Evolutionary conservation across 2,797 vertebrate species (phyloP), one percentile per base, ranked within the genome.

Genomic region (Heterohyrax brucei): DNA sequence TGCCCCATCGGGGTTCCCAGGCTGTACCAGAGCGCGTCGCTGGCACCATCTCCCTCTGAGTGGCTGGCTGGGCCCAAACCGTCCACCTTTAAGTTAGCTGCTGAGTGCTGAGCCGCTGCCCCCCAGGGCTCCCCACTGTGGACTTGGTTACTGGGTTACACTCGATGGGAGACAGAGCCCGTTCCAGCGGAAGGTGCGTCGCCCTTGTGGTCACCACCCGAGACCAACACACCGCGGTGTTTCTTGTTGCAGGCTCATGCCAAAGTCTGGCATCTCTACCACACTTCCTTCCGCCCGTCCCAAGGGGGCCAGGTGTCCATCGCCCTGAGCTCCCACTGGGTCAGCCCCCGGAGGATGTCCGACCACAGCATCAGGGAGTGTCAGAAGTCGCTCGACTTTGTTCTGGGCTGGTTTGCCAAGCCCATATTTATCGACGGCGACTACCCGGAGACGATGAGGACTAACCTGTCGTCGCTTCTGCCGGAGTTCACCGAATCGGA

Each of bases 351-450:
- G 73, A 99, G 44, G 77, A 99, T 99, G 80, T 99, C 99, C 1
- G 97, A 99, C 90, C 98, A 99, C 73, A 99, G 98, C 98, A 98
- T 99, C 70, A 96, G 97, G 39, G 99, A 99, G 79, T 99, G 99
- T 96, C 99, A 99, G 98, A 99, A 99, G 97, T 99, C 99, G 61
- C 98, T 99, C 76, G 99, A 99, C 97, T 99, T 99, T 0, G 99
- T 99, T 13, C 98, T 99, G 5, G 99, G 99, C 92, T 99, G 99
- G 99, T 99, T 99, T 90, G 99, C 99, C 62, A 99, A 99, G 77
- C 99, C 99, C 4, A 97, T 99, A 72, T 99, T 99, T 98, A 98
- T 98, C 26, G 99, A 99, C 77, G 99, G 99, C 1, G 99, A 99
- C 97, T 99, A 99, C 96, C 99, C 99, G 0, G 98, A 99, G 10